Base-by-base conservation (phyloP, 2,113 vertebrate genomes). In the Puffinus mauretanicus region DNA sequence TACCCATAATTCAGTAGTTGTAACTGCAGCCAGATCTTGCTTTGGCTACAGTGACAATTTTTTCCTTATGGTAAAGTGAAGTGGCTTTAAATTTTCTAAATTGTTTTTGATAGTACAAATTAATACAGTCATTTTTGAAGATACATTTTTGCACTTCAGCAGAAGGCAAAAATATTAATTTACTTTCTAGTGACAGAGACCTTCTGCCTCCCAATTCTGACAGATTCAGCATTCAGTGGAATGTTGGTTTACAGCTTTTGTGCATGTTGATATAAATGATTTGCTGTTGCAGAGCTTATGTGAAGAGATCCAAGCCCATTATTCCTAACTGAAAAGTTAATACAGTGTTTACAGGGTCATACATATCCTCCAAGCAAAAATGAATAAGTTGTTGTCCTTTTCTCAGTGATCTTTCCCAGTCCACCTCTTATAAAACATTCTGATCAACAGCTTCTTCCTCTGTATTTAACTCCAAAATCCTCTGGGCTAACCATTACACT, bases 381-480 rank as follows among this genome's bases (percentile, higher is more conserved):
- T 11, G 64, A 95, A 1, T 55, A 54, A 87, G 13, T 76, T 71
- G 24, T 46, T 77, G 21, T 55, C 15, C 18, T 73, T 91, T 91
- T 47, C 47, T 40, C 40, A 20, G 42, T 66, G 38, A 65, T 82
- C 55, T 88, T 95, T 91, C 58, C 51, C 84, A 76, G 66, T 94
- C 73, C 34, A 46, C 40, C 21, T 96, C 18, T 81, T 93, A 72
- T 40, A 60, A 92, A 97, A 89, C 57, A 49, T 82, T 89, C 81
- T 27, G 11, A 92, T 90, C 89, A 90, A 72, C 82, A 86, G 78
- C 83, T 96, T 96, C 93, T 96, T 93, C 88, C 71, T 79, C 82
- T 47, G 10, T 65, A 71, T 95, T 96, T 97, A 69, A 76, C 82
- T 94, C 71, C 86, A 82, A 85, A 96, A 96, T 91, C 77, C 58